Evolutionary conservation across 2,113 vertebrate species (phyloP).

Genomic region (Grammomys dolichurus): DNA sequence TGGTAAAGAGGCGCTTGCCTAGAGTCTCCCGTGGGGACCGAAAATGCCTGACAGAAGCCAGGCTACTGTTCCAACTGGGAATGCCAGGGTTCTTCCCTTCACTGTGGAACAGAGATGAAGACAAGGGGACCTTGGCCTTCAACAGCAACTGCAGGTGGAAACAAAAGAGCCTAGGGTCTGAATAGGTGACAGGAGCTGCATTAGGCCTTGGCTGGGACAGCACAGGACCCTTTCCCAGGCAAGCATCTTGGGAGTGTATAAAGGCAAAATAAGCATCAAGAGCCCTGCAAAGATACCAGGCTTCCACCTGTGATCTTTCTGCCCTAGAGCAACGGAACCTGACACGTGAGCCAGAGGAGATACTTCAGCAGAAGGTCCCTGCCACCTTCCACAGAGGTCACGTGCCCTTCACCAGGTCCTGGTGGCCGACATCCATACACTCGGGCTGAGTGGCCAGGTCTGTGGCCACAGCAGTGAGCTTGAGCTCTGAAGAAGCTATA

Average conservation of each 20-base stretch:
- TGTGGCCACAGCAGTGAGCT: neutral
- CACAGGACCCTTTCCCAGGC: neutral
- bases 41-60: neutral
- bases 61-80: neutral
- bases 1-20: accelerated
- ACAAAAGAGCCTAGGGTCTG: neutral
- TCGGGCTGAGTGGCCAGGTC: neutral
- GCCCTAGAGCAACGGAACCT: neutral
- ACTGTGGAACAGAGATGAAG: accelerated
- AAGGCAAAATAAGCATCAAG: accelerated
- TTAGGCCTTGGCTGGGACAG: neutral
- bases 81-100: no score
- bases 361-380: accelerated
- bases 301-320: neutral
- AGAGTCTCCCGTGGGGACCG: neutral
- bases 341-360: neutral
- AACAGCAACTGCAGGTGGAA: neutral
- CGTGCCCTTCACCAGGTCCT: accelerated
- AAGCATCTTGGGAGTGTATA: accelerated
- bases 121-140: neutral
- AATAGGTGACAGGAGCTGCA: accelerated
- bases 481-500: neutral
- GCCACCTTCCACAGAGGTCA: neutral
- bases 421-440: accelerated
- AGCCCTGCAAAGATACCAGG: neutral